Evolutionary conservation across 30 jellyfish, hydroid and myxozoan genomes (phyloP).

Genomic region (Phacellophora camtschatica): DNA sequence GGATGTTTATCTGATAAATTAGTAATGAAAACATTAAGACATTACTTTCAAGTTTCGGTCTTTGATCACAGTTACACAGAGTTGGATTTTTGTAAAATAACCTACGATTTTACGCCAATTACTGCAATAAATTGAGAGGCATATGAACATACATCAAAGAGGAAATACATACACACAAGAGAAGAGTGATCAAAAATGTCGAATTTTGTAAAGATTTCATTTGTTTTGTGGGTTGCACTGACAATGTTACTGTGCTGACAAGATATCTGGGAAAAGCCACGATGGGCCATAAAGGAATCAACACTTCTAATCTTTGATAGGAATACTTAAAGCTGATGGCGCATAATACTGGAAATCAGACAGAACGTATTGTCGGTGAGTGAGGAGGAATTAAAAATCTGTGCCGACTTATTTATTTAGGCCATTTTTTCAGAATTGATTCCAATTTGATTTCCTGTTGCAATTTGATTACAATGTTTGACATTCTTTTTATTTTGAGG

Average conservation of each 20-base stretch:
- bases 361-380: constrained; percentile 62
- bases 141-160: no score
- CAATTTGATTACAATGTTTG: no score
- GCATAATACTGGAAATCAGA: constrained; percentile 17
- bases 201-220: no score
- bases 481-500: no score
- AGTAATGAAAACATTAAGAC: background rate
- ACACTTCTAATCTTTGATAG: background rate
- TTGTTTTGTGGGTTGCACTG: no score
- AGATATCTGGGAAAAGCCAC: no score
- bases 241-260: no score
- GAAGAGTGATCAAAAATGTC: no score
- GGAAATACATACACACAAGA: no score
- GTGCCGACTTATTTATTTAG: background rate
- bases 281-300: no score
- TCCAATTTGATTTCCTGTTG: no score
- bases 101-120: background rate
- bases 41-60: background rate
- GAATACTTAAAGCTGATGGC: constrained; percentile 15
- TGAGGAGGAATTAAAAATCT: background rate
- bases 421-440: background rate
- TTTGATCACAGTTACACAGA: background rate
- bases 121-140: no score
- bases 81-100: background rate
- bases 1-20: background rate